Evolutionary conservation across 2,797 vertebrate genomes (phyloP), one percentile per base, ranked within the genome.

Genomic region (Tenualosa thibaudeaui): DNA sequence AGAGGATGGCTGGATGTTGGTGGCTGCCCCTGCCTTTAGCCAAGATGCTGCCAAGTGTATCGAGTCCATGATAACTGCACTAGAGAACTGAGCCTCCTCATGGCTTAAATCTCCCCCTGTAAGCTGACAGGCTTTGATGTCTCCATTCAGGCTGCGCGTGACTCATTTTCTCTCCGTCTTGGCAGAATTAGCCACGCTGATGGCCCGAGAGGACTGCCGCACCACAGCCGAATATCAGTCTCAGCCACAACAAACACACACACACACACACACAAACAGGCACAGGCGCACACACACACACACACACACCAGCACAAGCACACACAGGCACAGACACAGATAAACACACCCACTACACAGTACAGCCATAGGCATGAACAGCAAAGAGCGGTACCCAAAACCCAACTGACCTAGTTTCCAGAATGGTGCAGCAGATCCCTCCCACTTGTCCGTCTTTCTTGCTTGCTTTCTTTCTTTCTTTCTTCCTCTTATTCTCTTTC

Each of bases 331-430:
- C 6, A 68, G 7, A 51, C 50, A 51, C 50, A 9, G 7, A 46
- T 3, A 46, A 4, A 46, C 60, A 65, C 37, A 56, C 50, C 51
- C 50, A 84, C 26, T 12, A 37, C 6, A 68, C 24, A 0, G 8
- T 7, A 19, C 17, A 78, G 71, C 71, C 71, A 78, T 40, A 46
- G 71, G 71, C 71, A 78, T 7, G 7, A 46, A 40, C 71, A 46
- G 71, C 71, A 78, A 46, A 78, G 71, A 43, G 40, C 3, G 71
- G 71, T 78, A 58, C 83, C 53, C 19, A 84, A 26, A 53, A 22
- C 60, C 84, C 37, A 50, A 54, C 50, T 40, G 58, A 82, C 84
- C 82, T 81, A 82, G 71, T 78, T 78, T 78, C 68, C 15, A 78
- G 40, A 78, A 78, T 78, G 71, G 71, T 78, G 71, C 71, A 78